Conservation (phyloP, 1,140 invertebrate species). For the Pollicipes pollicipes region DNA sequence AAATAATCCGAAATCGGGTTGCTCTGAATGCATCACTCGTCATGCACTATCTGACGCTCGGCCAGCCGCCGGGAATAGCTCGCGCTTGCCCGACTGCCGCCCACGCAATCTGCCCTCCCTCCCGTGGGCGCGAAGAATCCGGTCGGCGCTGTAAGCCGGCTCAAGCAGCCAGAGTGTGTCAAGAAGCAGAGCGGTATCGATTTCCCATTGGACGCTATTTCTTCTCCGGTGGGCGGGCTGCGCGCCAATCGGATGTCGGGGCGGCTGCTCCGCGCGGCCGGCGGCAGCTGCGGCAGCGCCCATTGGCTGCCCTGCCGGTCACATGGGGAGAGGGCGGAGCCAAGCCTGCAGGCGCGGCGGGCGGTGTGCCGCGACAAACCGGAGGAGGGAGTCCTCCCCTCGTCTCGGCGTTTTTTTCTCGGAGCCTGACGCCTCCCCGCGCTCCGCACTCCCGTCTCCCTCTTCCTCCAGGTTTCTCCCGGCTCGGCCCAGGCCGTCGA, state of each 20-base stretch:
- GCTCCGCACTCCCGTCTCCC: neutral
- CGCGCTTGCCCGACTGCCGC: no score
- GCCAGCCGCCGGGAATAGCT: neutral
- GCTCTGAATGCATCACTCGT: neutral
- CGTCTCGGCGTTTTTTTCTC: neutral
- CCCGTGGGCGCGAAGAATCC: neutral
- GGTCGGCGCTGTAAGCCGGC: neutral
- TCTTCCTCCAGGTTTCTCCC: neutral
- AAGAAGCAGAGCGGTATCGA: neutral
- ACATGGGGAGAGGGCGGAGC: conserved; percentile 1
- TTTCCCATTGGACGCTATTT: neutral
- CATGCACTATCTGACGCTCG: neutral
- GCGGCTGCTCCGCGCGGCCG: no score
- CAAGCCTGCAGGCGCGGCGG: neutral
- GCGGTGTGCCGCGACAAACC: no score
- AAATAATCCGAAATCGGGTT: neutral
- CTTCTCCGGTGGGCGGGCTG: neutral
- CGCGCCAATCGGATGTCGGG: neutral
- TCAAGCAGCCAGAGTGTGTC: neutral
- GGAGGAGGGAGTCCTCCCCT: no score
- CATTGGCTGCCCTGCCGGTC: neutral
- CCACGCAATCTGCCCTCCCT: no score
- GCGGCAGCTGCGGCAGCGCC: neutral
- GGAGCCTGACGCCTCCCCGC: neutral
- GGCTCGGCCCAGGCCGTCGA: neutral